A percentile compares a stretch with the other conserved stretches of the same genome.
These are phyloP conservation scores for Thera obeliscata DNA, from an alignment of 2,888 invertebrate genomes.

Conservation along the genomic window DNA sequence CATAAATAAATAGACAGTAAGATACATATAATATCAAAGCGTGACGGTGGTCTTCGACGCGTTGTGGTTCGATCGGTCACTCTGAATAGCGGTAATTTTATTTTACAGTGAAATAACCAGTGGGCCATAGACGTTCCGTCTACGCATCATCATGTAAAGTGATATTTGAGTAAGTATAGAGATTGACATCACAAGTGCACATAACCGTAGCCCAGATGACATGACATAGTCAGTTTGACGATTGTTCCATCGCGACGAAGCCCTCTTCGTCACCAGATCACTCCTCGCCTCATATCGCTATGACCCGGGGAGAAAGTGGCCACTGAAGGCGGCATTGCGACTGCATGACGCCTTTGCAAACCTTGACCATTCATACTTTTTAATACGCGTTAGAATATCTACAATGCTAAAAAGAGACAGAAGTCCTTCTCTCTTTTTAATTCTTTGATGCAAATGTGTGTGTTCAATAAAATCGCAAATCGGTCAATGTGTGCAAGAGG, in stretches of 20 bases:
- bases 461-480: not conserved
- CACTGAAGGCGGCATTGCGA: constrained; percentile 49
- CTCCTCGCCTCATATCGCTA: constrained; percentile 59
- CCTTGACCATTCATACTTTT: not conserved
- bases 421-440: not conserved
- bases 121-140: not conserved
- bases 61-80: not conserved
- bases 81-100: not conserved
- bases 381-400: not conserved
- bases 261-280: constrained; percentile 48
- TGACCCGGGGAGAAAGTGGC: constrained; percentile 61
- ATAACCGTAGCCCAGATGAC: constrained; percentile 33
- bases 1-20: constrained; percentile 46
- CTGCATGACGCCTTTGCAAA: constrained; percentile 26
- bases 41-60: constrained; percentile 41
- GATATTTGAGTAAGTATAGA: not conserved
- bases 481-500: not conserved
- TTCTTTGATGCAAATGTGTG: not conserved
- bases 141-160: not conserved
- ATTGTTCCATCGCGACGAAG: constrained; percentile 54
- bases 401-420: not conserved
- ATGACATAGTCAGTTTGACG: constrained; percentile 44
- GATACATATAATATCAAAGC: constrained; percentile 57
- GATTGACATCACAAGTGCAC: constrained; percentile 49
- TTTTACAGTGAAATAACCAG: constrained; percentile 1